A percentile compares a stretch with the other conserved stretches of the same genome.
These are phyloP conservation scores for Linnaemya tessellans DNA, from an alignment of 2,888 invertebrate species.

Conservation along the genomic window DNA sequence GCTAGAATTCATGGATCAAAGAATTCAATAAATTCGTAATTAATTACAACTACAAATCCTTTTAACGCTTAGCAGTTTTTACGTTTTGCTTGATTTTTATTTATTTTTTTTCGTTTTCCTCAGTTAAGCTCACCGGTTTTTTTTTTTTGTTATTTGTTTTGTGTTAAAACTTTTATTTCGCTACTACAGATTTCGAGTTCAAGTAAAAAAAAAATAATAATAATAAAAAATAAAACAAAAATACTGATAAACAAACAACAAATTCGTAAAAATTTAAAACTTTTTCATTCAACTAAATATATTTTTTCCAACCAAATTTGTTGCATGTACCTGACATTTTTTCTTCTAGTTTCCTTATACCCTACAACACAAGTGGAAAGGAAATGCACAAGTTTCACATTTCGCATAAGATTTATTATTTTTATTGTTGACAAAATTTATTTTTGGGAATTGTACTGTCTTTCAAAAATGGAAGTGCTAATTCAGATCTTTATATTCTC, in stretches of 20 bases:
- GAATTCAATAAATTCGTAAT: constrained; percentile 59
- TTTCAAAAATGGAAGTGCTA: too few relatives aligned
- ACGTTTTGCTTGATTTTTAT: neutral
- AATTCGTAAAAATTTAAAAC: constrained; percentile 40
- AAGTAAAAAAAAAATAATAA: constrained; percentile 5
- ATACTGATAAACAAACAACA: constrained; percentile 19
- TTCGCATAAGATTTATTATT: neutral
- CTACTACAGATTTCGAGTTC: constrained; percentile 36
- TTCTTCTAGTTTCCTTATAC: neutral
- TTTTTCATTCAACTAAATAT: constrained; percentile 45
- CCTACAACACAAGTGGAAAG: too few relatives aligned
- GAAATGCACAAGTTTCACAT: neutral
- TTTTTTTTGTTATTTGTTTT: neutral
- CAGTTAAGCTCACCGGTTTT: neutral
- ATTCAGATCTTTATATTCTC: too few relatives aligned
- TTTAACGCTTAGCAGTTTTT: constrained; percentile 12
- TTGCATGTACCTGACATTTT: constrained; percentile 38
- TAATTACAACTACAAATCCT: constrained; percentile 47
- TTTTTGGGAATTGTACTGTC: too few relatives aligned
- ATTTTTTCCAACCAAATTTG: constrained; percentile 41
- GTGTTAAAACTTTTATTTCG: constrained; percentile 25
- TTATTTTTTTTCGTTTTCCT: neutral
- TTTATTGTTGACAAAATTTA: too few relatives aligned
- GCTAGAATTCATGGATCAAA: constrained; percentile 60
- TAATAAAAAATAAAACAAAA: neutral